Conservation (phyloP, 2,113 vertebrate species). For the Peromyscus polionotus region DNA sequence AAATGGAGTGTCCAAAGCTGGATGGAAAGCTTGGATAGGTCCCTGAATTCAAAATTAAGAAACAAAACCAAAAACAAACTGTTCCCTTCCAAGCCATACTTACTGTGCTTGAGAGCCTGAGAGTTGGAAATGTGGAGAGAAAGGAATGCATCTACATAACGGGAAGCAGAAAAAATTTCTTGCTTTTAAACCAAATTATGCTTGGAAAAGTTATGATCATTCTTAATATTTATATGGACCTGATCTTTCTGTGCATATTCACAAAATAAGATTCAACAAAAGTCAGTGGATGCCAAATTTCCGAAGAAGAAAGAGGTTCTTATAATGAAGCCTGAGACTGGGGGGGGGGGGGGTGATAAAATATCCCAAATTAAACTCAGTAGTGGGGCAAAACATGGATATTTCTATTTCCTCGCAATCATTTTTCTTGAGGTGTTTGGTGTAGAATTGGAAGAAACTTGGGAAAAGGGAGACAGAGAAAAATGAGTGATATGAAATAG, state of each 20-base stretch:
- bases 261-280: not conserved
- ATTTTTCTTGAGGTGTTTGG: not conserved
- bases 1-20: not conserved
- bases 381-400: not conserved
- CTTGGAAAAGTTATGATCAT: constrained; percentile 54
- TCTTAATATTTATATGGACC: not conserved
- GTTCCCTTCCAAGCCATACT: not conserved
- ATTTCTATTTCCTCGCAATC: not conserved
- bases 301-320: not conserved
- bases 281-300: constrained; percentile 33
- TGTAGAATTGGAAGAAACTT: not conserved
- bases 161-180: constrained; percentile 50
- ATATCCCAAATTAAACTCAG: not conserved
- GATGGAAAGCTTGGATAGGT: not conserved
- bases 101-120: constrained; percentile 51
- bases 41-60: constrained; percentile 46
- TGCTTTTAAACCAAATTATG: constrained; percentile 39
- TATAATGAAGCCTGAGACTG: not conserved
- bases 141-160: constrained; percentile 56
- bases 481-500: not conserved
- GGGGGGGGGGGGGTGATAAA: not conserved
- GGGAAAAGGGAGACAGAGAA: not conserved
- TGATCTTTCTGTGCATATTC: not conserved
- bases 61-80: not conserved
- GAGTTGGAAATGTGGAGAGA: constrained; percentile 1